phyloP scores from a whole-genome alignment of 2,888 invertebrate genomes.

The Girardia tigrina region DNA sequence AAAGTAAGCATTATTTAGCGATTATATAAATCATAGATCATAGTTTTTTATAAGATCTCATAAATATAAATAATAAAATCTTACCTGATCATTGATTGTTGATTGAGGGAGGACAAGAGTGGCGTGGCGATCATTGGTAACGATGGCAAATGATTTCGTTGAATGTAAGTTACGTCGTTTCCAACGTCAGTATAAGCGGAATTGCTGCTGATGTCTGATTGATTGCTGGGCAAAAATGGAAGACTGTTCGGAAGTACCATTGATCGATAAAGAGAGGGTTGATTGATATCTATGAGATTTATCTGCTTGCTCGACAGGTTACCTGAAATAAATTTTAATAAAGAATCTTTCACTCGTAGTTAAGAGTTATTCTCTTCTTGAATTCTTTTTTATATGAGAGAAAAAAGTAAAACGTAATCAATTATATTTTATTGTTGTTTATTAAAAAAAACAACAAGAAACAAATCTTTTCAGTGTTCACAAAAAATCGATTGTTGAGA shows the following conservation, averaged over 20 bases:
- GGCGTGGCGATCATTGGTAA: conserved; percentile 3
- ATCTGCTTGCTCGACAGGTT: conserved; percentile 10
- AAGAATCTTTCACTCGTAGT: background rate
- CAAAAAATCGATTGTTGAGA: background rate
- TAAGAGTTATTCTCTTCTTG: background rate
- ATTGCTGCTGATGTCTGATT: conserved; percentile 1
- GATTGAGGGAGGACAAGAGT: background rate
- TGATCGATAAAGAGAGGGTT: conserved; percentile 6
- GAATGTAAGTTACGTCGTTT: background rate
- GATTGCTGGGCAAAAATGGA: conserved; percentile 17
- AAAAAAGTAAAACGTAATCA: background rate
- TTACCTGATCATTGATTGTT: background rate
- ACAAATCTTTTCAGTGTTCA: background rate
- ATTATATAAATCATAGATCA: too few species aligned
- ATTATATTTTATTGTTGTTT: too few species aligned
- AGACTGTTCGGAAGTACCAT: conserved; percentile 18
- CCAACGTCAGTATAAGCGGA: background rate
- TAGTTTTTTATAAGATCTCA: background rate
- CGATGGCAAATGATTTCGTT: conserved; percentile 8
- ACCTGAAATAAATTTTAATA: background rate
- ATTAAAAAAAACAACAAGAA: too few species aligned
- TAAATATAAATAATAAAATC: background rate
- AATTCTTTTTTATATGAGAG: background rate
- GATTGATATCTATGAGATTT: conserved; percentile 14
- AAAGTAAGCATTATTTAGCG: too few species aligned